A percentile compares a stretch with the other conserved stretches of the same genome.
Evolutionary conservation across 2,888 invertebrate genomes (phyloP).

Genomic region (Bellardia pandia): DNA sequence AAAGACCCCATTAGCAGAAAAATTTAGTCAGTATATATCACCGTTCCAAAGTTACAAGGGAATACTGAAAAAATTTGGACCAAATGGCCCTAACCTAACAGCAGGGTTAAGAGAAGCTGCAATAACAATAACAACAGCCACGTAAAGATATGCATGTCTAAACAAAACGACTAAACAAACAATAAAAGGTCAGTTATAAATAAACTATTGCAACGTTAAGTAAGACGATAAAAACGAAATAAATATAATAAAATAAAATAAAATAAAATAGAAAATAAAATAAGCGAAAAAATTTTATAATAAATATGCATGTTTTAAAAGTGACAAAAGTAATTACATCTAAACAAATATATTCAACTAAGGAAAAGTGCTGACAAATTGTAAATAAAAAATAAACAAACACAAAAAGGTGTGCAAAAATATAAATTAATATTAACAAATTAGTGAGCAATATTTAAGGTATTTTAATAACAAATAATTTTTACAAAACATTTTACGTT

Average conservation of each 20-base stretch:
- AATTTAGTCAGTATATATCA: no score
- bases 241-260: slow-evolving; percentile 24
- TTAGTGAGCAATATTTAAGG: no score
- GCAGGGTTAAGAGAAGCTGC: neutral
- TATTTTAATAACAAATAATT: no score
- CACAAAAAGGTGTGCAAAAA: neutral
- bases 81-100: no score
- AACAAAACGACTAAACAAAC: slow-evolving; percentile 41
- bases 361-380: neutral
- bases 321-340: neutral
- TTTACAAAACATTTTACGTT: no score
- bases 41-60: no score
- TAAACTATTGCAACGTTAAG: slow-evolving; percentile 66
- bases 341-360: neutral
- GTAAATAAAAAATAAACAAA: neutral
- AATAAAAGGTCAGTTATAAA: slow-evolving; percentile 69
- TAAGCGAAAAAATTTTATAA: neutral
- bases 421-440: no score
- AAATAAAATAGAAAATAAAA: slow-evolving; percentile 20
- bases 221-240: slow-evolving; percentile 28
- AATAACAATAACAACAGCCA: slow-evolving; percentile 22
- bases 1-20: no score
- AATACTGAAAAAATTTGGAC: no score
- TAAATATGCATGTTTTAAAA: neutral
- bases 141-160: slow-evolving; percentile 33